phyloP scores from a whole-genome alignment of 2,888 invertebrate species.

The Hyles lineata region DNA sequence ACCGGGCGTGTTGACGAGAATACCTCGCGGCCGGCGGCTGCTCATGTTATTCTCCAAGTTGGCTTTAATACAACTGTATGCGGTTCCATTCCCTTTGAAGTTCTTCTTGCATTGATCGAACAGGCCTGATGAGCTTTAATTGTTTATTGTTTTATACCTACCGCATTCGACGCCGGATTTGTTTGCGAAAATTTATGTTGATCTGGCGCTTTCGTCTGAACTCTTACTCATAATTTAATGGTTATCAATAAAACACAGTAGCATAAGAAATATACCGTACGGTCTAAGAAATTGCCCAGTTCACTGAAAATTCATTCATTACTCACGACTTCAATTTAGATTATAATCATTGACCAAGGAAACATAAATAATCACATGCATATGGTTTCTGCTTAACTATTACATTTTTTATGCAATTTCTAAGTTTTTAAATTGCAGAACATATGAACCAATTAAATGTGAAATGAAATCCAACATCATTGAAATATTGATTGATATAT shows the following conservation, averaged over 20 bases:
- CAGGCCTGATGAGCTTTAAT: slow-evolving; percentile 61
- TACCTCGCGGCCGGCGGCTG: background rate
- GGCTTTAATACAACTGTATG: slow-evolving; percentile 43
- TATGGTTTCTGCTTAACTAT: background rate
- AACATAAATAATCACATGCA: no score
- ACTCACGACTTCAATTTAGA: no score
- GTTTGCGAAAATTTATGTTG: slow-evolving; percentile 50
- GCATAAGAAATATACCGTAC: background rate
- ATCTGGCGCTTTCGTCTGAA: slow-evolving; percentile 27
- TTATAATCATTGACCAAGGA: no score
- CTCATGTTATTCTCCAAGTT: slow-evolving; percentile 40
- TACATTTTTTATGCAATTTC: background rate
- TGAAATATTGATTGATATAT: background rate
- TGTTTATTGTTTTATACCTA: slow-evolving; percentile 66
- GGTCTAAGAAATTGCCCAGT: background rate
- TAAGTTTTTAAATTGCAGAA: background rate
- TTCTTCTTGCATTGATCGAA: slow-evolving; percentile 51
- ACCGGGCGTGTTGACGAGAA: background rate
- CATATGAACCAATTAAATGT: background rate
- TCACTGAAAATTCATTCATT: background rate
- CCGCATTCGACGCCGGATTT: slow-evolving; percentile 52
- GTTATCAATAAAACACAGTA: background rate
- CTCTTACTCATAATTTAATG: slow-evolving; percentile 11
- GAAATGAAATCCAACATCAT: slow-evolving; percentile 4
- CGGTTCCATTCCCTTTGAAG: slow-evolving; percentile 57